Percentiles rank a stretch among this genome's conserved stretches.
These are phyloP conservation scores for Manacus vitellinus DNA, from an alignment of 2,113 vertebrate genomes.

Conservation along the genomic window DNA sequence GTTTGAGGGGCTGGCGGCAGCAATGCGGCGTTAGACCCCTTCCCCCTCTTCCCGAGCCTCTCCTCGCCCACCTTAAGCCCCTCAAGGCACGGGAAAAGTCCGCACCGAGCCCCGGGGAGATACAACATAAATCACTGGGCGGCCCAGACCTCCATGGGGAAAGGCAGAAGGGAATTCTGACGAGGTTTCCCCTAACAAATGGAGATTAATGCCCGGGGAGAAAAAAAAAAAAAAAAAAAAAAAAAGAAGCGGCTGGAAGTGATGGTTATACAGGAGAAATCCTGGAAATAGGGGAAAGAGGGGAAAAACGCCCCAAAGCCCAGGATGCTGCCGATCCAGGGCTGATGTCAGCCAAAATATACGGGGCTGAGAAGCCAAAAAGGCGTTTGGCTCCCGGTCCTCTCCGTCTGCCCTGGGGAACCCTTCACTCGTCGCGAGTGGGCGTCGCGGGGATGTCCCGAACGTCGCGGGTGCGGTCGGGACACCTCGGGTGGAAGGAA, in stretches of 20 bases:
- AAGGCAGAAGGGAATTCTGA: not conserved
- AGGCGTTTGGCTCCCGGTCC: not conserved
- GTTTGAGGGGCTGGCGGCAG: not conserved
- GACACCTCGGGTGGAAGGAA: not conserved
- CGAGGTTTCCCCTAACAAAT: constrained; percentile 3
- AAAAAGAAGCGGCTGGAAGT: not conserved
- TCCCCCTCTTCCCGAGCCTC: not conserved
- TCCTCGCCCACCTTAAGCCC: not conserved
- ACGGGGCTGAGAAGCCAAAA: not conserved
- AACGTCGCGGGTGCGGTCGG: not conserved
- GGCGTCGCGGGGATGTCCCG: not conserved
- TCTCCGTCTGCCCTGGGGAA: not conserved
- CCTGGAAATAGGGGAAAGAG: not conserved
- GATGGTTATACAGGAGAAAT: not conserved
- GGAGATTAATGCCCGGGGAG: constrained; percentile 7
- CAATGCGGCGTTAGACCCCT: not conserved
- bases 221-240: not conserved
- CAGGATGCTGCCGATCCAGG: not conserved
- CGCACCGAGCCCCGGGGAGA: not conserved
- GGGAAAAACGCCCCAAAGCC: not conserved
- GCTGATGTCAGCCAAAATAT: not conserved
- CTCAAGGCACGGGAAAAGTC: not conserved
- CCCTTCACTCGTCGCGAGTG: not conserved
- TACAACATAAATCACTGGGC: not conserved
- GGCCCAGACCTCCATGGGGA: not conserved